phyloP scores from a whole-genome alignment of 1,140 invertebrate genomes.

The Bombus breviceps region DNA sequence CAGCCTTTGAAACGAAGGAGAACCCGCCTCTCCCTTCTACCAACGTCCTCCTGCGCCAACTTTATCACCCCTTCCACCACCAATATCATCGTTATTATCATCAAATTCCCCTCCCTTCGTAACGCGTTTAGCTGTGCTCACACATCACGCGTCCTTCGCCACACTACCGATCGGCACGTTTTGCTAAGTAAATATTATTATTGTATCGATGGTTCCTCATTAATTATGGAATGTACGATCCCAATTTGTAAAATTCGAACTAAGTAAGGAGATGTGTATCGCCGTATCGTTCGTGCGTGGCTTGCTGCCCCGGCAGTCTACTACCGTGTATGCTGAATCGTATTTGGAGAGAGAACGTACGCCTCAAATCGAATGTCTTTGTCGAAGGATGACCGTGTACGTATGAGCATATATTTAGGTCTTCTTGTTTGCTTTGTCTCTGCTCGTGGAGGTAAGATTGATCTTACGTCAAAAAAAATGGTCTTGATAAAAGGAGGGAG shows the following conservation, averaged over 20 bases:
- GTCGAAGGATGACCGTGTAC: slow-evolving; percentile 47
- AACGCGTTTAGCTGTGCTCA: slow-evolving; percentile 74
- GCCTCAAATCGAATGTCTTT: slow-evolving; percentile 40
- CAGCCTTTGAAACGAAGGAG: background rate
- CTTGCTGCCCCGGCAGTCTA: slow-evolving; percentile 77
- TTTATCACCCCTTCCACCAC: slow-evolving; percentile 50
- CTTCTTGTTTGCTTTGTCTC: slow-evolving; percentile 42
- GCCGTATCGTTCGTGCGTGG: slow-evolving; percentile 71
- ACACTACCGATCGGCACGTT: slow-evolving; percentile 78
- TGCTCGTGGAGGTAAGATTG: background rate
- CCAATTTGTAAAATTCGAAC: slow-evolving; percentile 77
- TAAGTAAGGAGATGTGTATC: slow-evolving; percentile 73
- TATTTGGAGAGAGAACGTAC: slow-evolving; percentile 54
- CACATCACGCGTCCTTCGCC: slow-evolving; percentile 74
- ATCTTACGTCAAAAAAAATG: background rate
- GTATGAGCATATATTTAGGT: slow-evolving; percentile 54
- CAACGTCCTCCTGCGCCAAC: slow-evolving; percentile 46
- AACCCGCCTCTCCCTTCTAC: slow-evolving; percentile 56
- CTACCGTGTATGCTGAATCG: slow-evolving; percentile 69
- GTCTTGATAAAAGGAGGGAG: background rate
- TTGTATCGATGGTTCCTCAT: slow-evolving; percentile 81
- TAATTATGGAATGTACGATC: slow-evolving; percentile 77
- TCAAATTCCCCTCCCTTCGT: slow-evolving; percentile 41
- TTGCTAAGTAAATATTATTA: slow-evolving; percentile 78
- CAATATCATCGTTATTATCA: slow-evolving; percentile 48